Percentiles rank a stretch among this genome's conserved stretches.
These are phyloP conservation scores for Benitochromis conjunctus DNA, from an alignment of 2,113 vertebrate species.

Conservation along the genomic window DNA sequence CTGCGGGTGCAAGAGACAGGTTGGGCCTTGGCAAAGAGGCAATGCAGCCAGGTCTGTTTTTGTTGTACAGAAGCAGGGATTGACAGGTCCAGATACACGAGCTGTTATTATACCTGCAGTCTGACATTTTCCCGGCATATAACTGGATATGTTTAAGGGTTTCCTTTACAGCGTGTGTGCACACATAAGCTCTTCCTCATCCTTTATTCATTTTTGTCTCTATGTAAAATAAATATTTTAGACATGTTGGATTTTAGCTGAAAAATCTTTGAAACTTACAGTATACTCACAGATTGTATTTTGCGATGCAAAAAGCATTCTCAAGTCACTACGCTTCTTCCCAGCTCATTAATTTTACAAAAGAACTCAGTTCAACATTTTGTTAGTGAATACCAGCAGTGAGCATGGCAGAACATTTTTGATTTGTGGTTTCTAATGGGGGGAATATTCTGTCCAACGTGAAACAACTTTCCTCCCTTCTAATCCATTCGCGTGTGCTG, in stretches of 20 bases:
- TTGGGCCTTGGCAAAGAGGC: neutral
- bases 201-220: neutral
- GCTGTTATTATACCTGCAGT: neutral
- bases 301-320: neutral
- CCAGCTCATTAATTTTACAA: neutral
- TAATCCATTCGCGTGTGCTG: neutral
- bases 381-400: neutral
- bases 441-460: neutral
- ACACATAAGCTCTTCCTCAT: neutral
- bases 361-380: neutral
- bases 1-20: neutral
- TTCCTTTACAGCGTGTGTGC: neutral
- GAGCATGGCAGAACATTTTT: neutral
- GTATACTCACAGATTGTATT: neutral
- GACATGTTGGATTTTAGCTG: neutral
- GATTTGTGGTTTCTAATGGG: neutral
- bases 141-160: neutral
- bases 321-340: neutral
- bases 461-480: neutral
- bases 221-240: neutral
- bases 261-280: neutral
- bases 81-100: neutral
- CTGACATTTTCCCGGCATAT: neutral
- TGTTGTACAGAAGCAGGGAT: neutral
- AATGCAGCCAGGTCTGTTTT: neutral